Percentiles rank a stretch among this genome's conserved stretches.
phyloP scores from a whole-genome alignment of 2,888 invertebrate species.

The Adelphocoris suturalis region DNA sequence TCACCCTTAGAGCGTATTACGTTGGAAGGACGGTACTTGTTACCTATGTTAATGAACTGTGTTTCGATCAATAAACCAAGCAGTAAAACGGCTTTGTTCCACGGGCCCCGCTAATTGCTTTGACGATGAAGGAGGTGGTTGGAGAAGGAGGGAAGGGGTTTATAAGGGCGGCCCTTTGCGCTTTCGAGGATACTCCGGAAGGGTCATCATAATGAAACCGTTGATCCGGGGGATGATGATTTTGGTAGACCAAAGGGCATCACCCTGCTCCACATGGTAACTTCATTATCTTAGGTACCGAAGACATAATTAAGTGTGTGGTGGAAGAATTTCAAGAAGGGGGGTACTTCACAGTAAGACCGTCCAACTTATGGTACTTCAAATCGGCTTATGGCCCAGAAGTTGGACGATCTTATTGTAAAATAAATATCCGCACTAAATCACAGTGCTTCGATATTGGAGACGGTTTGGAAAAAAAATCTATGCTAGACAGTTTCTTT shows the following conservation, averaged over 20 bases:
- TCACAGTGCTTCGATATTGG: too few relatives aligned
- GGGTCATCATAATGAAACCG: slow-evolving; percentile 40
- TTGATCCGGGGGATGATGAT: slow-evolving; percentile 4
- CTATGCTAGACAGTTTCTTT: too few relatives aligned
- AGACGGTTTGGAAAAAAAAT: too few relatives aligned
- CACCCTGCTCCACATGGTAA: background rate
- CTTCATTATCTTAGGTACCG: too few relatives aligned
- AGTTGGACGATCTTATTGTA: too few relatives aligned
- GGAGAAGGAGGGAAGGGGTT: background rate
- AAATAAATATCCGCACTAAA: too few relatives aligned
- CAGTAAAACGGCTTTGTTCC: slow-evolving; percentile 60
- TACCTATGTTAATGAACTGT: slow-evolving; percentile 71
- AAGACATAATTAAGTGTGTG: too few relatives aligned
- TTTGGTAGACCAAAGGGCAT: background rate
- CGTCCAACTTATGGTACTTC: too few relatives aligned
- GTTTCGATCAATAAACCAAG: slow-evolving; percentile 71
- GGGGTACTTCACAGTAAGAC: too few relatives aligned
- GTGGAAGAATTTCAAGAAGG: too few relatives aligned
- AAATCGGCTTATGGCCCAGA: too few relatives aligned
- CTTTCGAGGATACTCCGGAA: background rate
- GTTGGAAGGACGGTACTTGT: slow-evolving; percentile 62
- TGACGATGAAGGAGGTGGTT: slow-evolving; percentile 4
- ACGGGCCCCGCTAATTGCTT: slow-evolving; percentile 49
- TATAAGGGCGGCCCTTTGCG: slow-evolving; percentile 15
- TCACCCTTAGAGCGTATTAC: slow-evolving; percentile 47